Percentiles rank a stretch among this genome's conserved stretches.
Evolutionary conservation across 2,113 vertebrate genomes (phyloP).

Genomic region (Chloropsis hardwickii): DNA sequence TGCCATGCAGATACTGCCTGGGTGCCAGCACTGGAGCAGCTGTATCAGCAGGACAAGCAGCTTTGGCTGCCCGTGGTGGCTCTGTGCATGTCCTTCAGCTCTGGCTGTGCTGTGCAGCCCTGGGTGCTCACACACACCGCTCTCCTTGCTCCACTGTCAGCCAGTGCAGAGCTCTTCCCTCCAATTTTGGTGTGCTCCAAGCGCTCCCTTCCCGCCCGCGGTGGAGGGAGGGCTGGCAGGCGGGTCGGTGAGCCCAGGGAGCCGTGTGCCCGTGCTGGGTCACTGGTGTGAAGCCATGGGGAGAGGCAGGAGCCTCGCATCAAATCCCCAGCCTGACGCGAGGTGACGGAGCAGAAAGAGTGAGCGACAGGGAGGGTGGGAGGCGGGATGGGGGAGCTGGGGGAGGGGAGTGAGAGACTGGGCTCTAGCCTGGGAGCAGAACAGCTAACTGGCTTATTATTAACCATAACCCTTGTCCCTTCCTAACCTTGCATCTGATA

Average conservation of each 20-base stretch:
- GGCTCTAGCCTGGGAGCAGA: background rate
- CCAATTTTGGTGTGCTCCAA: background rate
- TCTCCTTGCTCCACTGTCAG: background rate
- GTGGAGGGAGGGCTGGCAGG: too few species aligned
- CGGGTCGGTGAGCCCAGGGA: background rate
- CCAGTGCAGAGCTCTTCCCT: background rate
- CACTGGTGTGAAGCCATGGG: background rate
- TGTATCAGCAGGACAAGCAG: background rate
- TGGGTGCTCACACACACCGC: background rate
- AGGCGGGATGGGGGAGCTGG: background rate
- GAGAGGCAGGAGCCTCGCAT: background rate
- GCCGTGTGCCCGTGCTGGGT: fast-evolving
- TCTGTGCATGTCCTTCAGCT: background rate
- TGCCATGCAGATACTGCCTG: fast-evolving
- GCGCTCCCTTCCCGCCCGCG: background rate
- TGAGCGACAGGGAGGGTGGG: background rate
- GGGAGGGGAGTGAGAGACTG: background rate
- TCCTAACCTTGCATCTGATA: slow-evolving; percentile 31
- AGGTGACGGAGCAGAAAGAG: slow-evolving; percentile 22
- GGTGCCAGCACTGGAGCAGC: background rate
- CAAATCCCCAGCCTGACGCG: background rate
- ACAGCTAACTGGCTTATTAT: slow-evolving; percentile 23
- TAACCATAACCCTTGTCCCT: background rate
- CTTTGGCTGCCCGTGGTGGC: fast-evolving
- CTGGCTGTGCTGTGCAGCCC: background rate